Conservation (phyloP, 2,888 invertebrate species). For the Ischnura elegans region DNA sequence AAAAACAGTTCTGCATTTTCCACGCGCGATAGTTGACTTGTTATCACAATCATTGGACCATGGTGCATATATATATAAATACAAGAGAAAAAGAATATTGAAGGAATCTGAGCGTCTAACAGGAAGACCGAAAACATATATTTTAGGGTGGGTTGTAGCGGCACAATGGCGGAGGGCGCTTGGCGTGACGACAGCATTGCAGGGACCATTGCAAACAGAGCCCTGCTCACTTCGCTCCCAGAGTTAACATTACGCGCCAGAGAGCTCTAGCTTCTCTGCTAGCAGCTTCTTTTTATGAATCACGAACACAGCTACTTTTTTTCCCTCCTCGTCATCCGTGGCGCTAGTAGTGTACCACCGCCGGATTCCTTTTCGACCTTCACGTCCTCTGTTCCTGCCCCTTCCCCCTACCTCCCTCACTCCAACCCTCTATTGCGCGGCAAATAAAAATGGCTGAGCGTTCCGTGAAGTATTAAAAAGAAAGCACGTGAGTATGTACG, state of each 20-base stretch:
- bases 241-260: conserved; percentile 41
- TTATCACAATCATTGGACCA: too few relatives aligned
- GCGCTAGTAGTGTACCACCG: conserved; percentile 7
- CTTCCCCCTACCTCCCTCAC: not conserved
- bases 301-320: conserved; percentile 29
- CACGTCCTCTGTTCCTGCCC: not conserved
- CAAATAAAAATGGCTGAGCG: not conserved
- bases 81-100: not conserved
- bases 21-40: too few relatives aligned
- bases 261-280: conserved; percentile 18
- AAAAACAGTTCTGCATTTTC: too few relatives aligned
- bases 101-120: not conserved
- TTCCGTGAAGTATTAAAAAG: not conserved
- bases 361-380: conserved; percentile 36
- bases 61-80: not conserved
- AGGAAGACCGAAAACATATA: not conserved
- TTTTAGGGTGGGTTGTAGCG: not conserved
- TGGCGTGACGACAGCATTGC: not conserved
- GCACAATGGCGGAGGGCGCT: not conserved
- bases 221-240: not conserved
- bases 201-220: not conserved
- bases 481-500: not conserved
- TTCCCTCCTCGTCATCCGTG: not conserved
- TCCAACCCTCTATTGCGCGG: not conserved
- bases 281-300: conserved; percentile 26